A percentile compares a stretch with the other conserved stretches of the same genome.
phyloP scores from a whole-genome alignment of 2,113 vertebrate species.

The Mormoops blainvillei region DNA sequence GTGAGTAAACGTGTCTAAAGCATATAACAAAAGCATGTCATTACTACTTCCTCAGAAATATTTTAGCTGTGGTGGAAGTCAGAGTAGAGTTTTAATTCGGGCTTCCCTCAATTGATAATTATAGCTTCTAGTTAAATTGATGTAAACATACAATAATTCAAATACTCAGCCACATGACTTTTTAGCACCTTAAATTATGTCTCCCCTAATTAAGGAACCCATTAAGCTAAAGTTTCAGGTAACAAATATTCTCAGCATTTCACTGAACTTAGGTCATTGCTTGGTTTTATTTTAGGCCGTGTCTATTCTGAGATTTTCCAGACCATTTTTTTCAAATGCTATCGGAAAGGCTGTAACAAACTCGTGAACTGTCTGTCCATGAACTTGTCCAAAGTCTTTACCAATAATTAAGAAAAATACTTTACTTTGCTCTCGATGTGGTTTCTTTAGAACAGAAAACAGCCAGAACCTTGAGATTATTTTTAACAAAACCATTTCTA shows the following conservation, averaged over 20 bases:
- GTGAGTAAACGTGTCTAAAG: constrained; percentile 10
- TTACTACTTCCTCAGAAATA: constrained; percentile 38
- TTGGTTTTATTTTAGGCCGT: constrained; percentile 34
- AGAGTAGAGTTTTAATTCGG: constrained; percentile 52
- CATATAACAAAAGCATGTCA: constrained; percentile 42
- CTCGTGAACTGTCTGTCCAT: background rate
- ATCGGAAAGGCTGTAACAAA: constrained; percentile 34
- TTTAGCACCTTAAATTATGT: constrained; percentile 46
- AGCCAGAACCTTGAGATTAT: constrained; percentile 44
- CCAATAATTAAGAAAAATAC: constrained; percentile 52
- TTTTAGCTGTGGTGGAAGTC: constrained; percentile 32
- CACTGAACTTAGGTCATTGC: constrained; percentile 37
- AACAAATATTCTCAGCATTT: constrained; percentile 43
- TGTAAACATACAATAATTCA: constrained; percentile 60
- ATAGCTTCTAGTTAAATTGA: constrained; percentile 37
- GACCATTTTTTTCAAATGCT: constrained; percentile 32
- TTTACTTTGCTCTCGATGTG: background rate
- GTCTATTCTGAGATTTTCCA: constrained; percentile 36
- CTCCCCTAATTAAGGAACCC: constrained; percentile 55
- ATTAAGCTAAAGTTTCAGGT: constrained; percentile 54
- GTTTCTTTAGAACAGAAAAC: constrained; percentile 5
- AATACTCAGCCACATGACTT: constrained; percentile 33
- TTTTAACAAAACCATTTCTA: constrained; percentile 58
- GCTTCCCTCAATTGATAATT: constrained; percentile 55
- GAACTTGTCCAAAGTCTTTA: constrained; percentile 30